These are phyloP conservation scores for Sinosuthora webbiana DNA, from an alignment of 2,113 vertebrate genomes.

Conservation along the genomic window DNA sequence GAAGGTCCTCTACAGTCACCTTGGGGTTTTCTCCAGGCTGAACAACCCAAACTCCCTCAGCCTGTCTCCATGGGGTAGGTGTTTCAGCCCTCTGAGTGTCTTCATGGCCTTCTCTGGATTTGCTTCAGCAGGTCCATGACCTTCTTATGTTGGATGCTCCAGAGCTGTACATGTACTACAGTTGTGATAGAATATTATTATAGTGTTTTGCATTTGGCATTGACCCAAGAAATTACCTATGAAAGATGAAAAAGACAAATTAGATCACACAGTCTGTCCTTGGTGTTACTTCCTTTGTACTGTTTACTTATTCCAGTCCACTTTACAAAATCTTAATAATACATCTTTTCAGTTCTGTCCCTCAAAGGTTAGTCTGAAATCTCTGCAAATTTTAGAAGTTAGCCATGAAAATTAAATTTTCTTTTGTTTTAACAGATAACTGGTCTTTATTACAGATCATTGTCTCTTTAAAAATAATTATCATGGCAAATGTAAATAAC, in stretches of 20 bases:
- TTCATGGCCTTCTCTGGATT: background rate
- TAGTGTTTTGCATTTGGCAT: background rate
- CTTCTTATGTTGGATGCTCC: background rate
- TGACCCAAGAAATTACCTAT: background rate
- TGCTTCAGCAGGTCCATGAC: background rate
- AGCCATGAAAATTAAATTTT: background rate
- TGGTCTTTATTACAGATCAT: background rate
- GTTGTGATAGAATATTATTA: background rate
- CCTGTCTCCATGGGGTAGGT: background rate
- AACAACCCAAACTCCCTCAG: background rate
- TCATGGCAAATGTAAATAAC: background rate
- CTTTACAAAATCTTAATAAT: background rate
- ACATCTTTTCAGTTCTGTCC: background rate
- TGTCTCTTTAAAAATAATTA: background rate
- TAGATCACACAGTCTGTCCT: background rate
- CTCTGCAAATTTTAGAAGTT: background rate
- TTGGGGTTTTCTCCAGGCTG: background rate
- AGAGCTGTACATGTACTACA: background rate
- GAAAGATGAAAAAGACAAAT: background rate
- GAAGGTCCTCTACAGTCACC: background rate
- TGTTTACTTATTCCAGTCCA: background rate
- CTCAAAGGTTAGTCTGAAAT: background rate
- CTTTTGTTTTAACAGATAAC: background rate
- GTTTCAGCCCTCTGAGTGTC: background rate
- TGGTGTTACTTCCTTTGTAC: background rate